phyloP scores from a whole-genome alignment of 2,888 invertebrate genomes.

The Cyclophora albipunctata region DNA sequence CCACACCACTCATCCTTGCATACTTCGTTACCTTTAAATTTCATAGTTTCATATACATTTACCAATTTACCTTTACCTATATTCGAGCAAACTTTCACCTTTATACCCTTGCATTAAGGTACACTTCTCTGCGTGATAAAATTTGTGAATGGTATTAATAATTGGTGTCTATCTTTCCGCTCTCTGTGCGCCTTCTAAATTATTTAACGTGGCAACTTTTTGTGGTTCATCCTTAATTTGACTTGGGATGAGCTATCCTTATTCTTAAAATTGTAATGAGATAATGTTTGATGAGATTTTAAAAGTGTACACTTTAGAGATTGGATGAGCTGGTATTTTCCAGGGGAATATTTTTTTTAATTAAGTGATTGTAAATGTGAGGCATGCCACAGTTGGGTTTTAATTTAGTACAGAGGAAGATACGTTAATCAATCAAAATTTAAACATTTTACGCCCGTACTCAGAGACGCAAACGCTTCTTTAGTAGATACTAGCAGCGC shows the following conservation, averaged over 20 bases:
- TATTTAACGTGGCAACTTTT: constrained; percentile 28
- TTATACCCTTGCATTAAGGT: constrained; percentile 5
- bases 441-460: too few species aligned
- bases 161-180: constrained; percentile 18
- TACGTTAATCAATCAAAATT: too few species aligned
- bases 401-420: too few species aligned
- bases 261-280: constrained; percentile 29
- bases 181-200: constrained; percentile 22
- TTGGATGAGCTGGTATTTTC: too few species aligned
- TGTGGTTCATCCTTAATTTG: constrained; percentile 21
- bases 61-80: constrained; percentile 4
- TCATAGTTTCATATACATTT: constrained; percentile 24
- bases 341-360: too few species aligned
- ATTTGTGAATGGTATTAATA: not conserved
- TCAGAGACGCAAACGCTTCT: too few species aligned
- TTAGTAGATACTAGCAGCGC: too few species aligned
- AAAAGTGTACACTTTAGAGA: not conserved
- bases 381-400: too few species aligned
- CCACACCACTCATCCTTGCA: constrained; percentile 17
- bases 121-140: too few species aligned
- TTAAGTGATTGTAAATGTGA: too few species aligned
- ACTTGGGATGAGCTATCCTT: constrained; percentile 21
- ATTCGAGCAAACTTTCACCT: not conserved
- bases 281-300: constrained; percentile 20
- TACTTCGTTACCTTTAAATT: constrained; percentile 29